Conservation (phyloP, 2,888 invertebrate genomes). For the Harpalus rufipes region DNA sequence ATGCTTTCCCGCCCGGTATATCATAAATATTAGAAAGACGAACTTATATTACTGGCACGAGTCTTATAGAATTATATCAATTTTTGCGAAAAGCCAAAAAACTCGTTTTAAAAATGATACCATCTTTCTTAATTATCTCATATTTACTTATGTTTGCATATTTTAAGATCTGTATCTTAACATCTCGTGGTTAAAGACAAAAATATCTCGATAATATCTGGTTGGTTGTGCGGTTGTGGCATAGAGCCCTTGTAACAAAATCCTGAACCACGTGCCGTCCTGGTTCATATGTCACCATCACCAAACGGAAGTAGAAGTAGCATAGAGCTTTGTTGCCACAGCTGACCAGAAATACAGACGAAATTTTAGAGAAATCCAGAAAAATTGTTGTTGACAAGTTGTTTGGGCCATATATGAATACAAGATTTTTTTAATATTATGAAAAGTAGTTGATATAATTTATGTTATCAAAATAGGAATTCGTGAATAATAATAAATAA, state of each 20-base stretch:
- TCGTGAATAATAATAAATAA: too few species aligned
- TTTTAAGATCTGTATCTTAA: conserved; percentile 20
- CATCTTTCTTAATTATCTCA: conserved; percentile 4
- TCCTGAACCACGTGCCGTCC: conserved; percentile 74
- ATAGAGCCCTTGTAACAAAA: conserved; percentile 57
- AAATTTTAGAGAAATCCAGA: background rate
- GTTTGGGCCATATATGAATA: conserved; percentile 1
- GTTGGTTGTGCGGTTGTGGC: conserved; percentile 8
- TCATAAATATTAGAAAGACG: too few species aligned
- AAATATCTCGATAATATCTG: background rate
- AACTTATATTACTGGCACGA: too few species aligned
- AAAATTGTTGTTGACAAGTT: background rate
- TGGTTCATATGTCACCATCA: conserved; percentile 75
- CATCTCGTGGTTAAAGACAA: conserved; percentile 34
- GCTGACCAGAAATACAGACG: conserved; percentile 29
- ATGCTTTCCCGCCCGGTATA: too few species aligned
- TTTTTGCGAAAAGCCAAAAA: background rate
- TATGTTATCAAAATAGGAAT: too few species aligned
- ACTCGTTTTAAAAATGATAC: conserved; percentile 7
- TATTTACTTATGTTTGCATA: background rate
- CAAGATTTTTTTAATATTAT: too few species aligned
- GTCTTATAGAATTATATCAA: background rate
- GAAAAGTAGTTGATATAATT: too few species aligned
- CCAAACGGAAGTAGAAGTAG: conserved; percentile 73
- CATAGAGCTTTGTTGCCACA: conserved; percentile 70